These are phyloP conservation scores for Promerops cafer DNA, from an alignment of 2,113 vertebrate genomes.

Conservation along the genomic window DNA sequence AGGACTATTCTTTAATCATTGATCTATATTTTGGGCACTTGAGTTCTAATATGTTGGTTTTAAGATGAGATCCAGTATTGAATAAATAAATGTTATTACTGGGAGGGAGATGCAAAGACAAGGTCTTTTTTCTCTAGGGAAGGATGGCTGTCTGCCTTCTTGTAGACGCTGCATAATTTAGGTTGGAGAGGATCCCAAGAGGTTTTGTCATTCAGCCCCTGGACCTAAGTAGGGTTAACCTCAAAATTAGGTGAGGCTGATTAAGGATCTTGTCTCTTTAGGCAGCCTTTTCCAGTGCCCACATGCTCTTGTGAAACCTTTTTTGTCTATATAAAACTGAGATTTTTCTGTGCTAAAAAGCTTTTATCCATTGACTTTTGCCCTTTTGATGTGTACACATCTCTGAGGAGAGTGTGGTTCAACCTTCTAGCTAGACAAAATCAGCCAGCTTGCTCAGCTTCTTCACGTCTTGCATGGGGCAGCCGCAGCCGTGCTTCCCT, in stretches of 20 bases:
- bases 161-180: background rate
- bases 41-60: background rate
- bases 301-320: background rate
- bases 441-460: background rate
- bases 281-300: background rate
- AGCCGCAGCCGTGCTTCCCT: background rate
- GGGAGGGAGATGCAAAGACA: background rate
- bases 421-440: background rate
- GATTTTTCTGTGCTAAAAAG: background rate
- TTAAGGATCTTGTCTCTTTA: background rate
- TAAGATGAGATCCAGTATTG: background rate
- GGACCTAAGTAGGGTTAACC: background rate
- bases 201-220: background rate
- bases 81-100: background rate
- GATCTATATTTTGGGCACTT: background rate
- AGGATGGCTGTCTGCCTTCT: background rate
- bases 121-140: background rate
- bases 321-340: background rate
- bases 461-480: background rate
- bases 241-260: background rate
- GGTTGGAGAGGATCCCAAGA: background rate
- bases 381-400: background rate
- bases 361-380: background rate
- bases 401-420: background rate
- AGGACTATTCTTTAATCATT: background rate